Conservation (phyloP, 1,140 invertebrate species). For the Sycophila sp. region DNA sequence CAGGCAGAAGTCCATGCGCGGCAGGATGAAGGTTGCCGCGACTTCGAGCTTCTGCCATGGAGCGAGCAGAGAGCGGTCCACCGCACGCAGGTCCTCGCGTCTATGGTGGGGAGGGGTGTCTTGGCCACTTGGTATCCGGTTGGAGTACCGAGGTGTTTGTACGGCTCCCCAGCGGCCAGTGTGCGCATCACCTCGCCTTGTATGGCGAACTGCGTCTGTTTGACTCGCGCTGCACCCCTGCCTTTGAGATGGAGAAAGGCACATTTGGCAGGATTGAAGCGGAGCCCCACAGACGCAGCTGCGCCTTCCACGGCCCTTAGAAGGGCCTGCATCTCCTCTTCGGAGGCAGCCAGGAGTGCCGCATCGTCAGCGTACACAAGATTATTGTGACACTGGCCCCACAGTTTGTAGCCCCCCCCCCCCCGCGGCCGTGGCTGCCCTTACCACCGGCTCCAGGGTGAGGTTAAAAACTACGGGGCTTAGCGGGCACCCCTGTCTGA, state of each 20-base stretch:
- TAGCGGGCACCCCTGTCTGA: conserved; percentile 6
- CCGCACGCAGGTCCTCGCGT: conserved; percentile 15
- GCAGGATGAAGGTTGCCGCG: conserved; percentile 51
- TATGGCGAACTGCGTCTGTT: conserved; percentile 31
- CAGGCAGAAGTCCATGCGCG: conserved; percentile 50
- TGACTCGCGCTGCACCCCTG: background rate
- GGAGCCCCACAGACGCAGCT: background rate
- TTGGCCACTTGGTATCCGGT: conserved; percentile 42
- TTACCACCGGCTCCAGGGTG: background rate
- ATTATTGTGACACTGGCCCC: background rate
- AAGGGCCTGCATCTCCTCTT: background rate
- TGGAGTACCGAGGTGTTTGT: conserved; percentile 49
- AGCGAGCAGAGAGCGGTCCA: conserved; percentile 48
- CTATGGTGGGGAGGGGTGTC: background rate
- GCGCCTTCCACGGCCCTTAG: background rate
- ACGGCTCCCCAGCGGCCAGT: conserved; percentile 39
- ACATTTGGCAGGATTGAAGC: background rate
- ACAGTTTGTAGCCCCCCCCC: conserved; percentile 36
- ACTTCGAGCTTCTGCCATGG: conserved; percentile 61
- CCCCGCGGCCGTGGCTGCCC: background rate
- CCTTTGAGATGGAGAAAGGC: conserved; percentile 19
- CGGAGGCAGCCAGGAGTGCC: conserved; percentile 1
- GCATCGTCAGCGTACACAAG: conserved; percentile 24
- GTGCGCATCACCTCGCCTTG: conserved; percentile 4
- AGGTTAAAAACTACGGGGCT: conserved; percentile 12